Base-by-base conservation (phyloP, 2,888 invertebrate genomes). In the Chorisops tibialis region DNA sequence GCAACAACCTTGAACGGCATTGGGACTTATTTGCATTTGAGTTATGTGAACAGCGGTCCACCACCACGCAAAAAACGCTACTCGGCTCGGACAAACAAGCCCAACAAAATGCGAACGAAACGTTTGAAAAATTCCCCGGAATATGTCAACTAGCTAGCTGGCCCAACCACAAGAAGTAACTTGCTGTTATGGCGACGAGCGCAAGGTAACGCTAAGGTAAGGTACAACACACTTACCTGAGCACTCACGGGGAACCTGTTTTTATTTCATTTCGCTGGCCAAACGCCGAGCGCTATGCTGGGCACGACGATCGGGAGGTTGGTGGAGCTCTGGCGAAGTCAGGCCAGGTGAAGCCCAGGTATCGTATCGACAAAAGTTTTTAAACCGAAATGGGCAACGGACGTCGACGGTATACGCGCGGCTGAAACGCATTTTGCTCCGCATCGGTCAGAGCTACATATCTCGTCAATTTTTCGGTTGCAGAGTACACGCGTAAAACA, bases 1-100 rank as follows among this genome's bases (percentile, higher is more conserved):
- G 49, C 48, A 64, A 62, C 64, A 64, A 59, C 64, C 64, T 64
- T 64, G 64, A 62, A 64, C 64, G 64, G 64, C 64, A 64, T 64
- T 64, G 64, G 62, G 22, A 62, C 62, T 62, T 48, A 64, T 64
- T 64, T 64, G 62, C 62, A 64, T 64, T 62, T 62, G 59, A 59
- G 62, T 59, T 62, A 62, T 64, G 59, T 62, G 59, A 11, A 47
- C 63, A 49, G 19, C 39, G 45, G 51, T 30, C 43, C 43, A 30
- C 56, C 56, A 45, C 43, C 59, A 59, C 59, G 59, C 37, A 48
- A 38, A 59, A 59, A 59, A 59, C n/a, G n/a, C 30, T 30, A 56
- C 30, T 43, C 43, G 18, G 18, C 30, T 43, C 30, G 56, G 35
- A 45, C 56, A 56, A 30, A 45, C 43, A 56, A 45, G 14, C 56